A percentile compares a stretch with the other conserved stretches of the same genome.
These are phyloP conservation scores for Gasteruption jaculator DNA, from an alignment of 2,888 invertebrate species.

Conservation along the genomic window DNA sequence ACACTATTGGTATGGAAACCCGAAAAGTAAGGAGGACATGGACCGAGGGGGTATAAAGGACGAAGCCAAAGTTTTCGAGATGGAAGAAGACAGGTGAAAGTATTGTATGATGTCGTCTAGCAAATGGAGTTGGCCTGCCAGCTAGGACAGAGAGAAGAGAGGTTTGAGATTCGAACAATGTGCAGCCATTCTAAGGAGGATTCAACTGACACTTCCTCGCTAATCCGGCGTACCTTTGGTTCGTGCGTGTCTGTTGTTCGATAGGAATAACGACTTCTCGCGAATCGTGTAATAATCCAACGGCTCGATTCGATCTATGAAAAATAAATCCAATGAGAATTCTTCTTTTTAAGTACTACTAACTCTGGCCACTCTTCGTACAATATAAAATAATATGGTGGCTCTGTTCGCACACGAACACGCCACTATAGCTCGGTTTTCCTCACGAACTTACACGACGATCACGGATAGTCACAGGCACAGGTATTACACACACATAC, in stretches of 20 bases:
- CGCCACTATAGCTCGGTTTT: too few relatives aligned
- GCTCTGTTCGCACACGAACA: constrained; percentile 28
- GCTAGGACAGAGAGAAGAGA: constrained; percentile 20
- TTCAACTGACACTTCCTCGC: constrained; percentile 37
- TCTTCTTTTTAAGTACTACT: too few relatives aligned
- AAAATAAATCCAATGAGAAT: too few relatives aligned
- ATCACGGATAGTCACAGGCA: background rate
- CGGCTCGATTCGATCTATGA: too few relatives aligned
- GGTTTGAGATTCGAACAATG: constrained; percentile 35
- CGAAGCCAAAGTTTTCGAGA: constrained; percentile 16
- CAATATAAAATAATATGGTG: constrained; percentile 41
- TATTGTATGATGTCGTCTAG: constrained; percentile 24
- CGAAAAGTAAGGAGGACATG: too few relatives aligned
- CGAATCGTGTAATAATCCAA: constrained; percentile 20
- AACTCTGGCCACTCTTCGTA: constrained; percentile 27
- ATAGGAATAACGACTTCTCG: constrained; percentile 2
- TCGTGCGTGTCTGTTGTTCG: constrained; percentile 15
- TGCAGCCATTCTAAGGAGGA: constrained; percentile 37
- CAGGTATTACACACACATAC: background rate
- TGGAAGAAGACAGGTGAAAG: constrained; percentile 29
- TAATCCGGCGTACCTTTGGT: constrained; percentile 22
- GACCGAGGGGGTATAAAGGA: constrained; percentile 13
- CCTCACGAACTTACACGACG: constrained; percentile 23
- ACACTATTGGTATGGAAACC: too few relatives aligned
- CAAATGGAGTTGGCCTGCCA: constrained; percentile 25